Conservation (phyloP, 1,140 invertebrate genomes). For the Penaeus japonicus region DNA sequence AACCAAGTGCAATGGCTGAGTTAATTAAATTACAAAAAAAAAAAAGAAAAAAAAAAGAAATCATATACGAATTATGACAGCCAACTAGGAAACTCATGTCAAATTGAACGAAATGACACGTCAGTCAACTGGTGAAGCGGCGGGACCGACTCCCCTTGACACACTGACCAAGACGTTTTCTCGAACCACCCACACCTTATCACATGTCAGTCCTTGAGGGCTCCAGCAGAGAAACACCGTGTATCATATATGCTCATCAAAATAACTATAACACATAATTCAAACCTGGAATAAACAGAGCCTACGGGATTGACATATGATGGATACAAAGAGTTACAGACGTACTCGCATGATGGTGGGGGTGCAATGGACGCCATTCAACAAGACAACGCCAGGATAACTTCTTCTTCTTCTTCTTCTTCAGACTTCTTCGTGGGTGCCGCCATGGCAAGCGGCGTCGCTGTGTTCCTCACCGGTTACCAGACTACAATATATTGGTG, state of each 20-base stretch:
- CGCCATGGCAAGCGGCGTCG: no score
- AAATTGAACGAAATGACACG: no score
- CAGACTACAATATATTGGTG: background rate
- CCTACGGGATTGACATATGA: conserved; percentile 33
- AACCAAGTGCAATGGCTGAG: no score
- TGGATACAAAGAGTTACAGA: conserved; percentile 16
- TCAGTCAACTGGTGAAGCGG: no score
- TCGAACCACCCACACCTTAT: background rate
- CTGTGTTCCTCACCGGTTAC: background rate
- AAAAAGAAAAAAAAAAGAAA: no score
- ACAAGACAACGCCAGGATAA: conserved; percentile 2
- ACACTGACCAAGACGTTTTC: no score
- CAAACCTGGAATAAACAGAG: conserved; percentile 18
- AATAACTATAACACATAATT: conserved; percentile 6
- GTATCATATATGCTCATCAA: background rate
- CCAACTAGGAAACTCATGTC: no score
- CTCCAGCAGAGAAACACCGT: conserved; percentile 1
- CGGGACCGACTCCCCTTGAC: no score
- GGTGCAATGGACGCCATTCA: conserved; percentile 7
- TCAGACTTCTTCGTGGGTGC: no score
- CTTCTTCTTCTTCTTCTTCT: background rate
- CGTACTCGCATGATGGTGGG: conserved; percentile 10
- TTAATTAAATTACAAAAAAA: no score
- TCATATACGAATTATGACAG: no score
- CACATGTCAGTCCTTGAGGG: conserved; percentile 21